Base-by-base conservation (phyloP, 1,140 invertebrate genomes). In the Eciton burchellii region DNA sequence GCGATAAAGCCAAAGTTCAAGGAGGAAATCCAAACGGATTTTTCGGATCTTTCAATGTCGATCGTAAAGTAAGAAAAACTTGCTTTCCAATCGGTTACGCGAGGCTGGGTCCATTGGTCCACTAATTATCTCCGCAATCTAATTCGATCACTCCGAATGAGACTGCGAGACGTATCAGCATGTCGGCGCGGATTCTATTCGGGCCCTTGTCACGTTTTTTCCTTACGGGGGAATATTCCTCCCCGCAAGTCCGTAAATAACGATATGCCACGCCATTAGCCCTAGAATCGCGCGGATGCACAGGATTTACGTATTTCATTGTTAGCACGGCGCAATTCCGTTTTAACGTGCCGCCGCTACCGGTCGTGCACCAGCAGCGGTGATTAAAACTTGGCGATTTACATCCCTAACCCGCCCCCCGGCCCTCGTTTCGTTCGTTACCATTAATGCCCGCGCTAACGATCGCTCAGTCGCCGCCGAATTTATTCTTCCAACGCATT, bases 291-390 rank as follows among this genome's bases (percentile, higher is more conserved):
- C 49, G 63, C 63, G 74, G 74, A 79, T 79, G 74, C 74, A 79
- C 74, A 79, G 74, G 70, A 79, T 79, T 79, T 79, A 79, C 74
- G 74, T 79, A 79, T 79, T 79, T 79, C 63, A 79, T 79, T 79
- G 74, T 79, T 79, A 79, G 74, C 70, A 79, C 63, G 35, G 74
- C 74, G 74, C 74, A 79, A 79, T 79, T 79, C 70, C 74, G 74
- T 63, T 79, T 79, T 79, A 79, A 79, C 74, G 74, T 49, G 74
- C 74, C 74, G 74, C 74, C 52, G 74, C 74, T 79, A 57, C 74
- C 63, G 63, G 63, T 63, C 74, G 66, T 35, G 6, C 63, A 79
- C 49, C 74, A 63, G 49, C 74, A 70, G 24, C 74, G 74, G 63
- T 79, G 63, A 79, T 79, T 79, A 79, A 79, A 79, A 79, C 74